Evolutionary conservation across 2,113 vertebrate genomes (phyloP).

Genomic region (Ceyx melanurus): DNA sequence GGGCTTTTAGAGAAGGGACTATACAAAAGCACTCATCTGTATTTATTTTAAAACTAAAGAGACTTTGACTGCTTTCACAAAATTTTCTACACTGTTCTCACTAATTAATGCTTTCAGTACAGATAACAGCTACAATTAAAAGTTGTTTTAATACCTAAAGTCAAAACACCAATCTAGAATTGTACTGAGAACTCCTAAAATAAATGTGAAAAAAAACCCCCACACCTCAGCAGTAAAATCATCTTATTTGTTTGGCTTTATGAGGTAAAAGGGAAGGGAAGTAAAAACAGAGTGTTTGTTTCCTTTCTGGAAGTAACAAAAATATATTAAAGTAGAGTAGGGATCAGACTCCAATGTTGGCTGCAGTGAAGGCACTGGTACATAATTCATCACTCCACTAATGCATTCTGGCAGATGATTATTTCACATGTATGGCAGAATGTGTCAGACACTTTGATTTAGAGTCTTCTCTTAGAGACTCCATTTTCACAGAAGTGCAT

Average conservation of each 20-base stretch:
- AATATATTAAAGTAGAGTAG: not conserved
- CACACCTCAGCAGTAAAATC: not conserved
- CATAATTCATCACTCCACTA: slow-evolving; percentile 11
- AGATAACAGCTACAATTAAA: slow-evolving; percentile 4
- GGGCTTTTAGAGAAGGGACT: not conserved
- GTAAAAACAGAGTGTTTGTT: not conserved
- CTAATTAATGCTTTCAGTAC: not conserved
- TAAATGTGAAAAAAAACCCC: not conserved
- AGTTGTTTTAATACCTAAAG: not conserved
- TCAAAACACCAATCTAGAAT: not conserved
- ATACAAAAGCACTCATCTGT: not conserved
- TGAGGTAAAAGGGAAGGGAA: not conserved
- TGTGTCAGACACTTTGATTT: slow-evolving; percentile 42
- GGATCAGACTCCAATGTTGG: not conserved
- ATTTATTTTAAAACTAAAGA: not conserved
- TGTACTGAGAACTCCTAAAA: not conserved
- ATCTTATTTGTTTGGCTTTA: not conserved
- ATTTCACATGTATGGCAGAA: slow-evolving; percentile 15
- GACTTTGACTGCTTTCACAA: not conserved
- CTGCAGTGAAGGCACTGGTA: not conserved
- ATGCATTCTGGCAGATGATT: slow-evolving; percentile 19
- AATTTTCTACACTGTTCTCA: not conserved
- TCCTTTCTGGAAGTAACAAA: not conserved
- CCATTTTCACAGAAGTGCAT: not conserved
- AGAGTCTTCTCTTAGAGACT: not conserved